phyloP scores from a whole-genome alignment of 2,888 invertebrate genomes.

The Xylocampa areola region DNA sequence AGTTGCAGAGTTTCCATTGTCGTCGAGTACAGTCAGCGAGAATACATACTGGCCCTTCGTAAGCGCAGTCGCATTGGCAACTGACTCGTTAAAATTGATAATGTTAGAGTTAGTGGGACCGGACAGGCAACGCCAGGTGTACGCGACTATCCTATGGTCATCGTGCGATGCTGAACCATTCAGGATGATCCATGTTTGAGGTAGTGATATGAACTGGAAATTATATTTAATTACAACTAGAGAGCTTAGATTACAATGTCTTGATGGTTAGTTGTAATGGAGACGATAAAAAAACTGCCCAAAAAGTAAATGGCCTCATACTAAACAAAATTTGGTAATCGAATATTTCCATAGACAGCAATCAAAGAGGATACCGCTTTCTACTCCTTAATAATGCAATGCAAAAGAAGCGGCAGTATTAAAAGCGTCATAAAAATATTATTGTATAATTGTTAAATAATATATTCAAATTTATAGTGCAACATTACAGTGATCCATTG shows the following conservation, averaged over 20 bases:
- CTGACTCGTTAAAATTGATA: slow-evolving; percentile 89
- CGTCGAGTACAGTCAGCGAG: slow-evolving; percentile 95
- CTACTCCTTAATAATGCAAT: too few species aligned
- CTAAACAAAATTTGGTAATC: too few species aligned
- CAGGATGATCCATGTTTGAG: slow-evolving; percentile 94
- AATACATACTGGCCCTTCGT: slow-evolving; percentile 96
- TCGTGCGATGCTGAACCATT: slow-evolving; percentile 95
- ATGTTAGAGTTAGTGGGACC: slow-evolving; percentile 91
- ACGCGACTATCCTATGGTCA: slow-evolving; percentile 95
- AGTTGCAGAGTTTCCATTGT: slow-evolving; percentile 94
- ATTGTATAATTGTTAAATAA: too few species aligned
- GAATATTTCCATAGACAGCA: too few species aligned
- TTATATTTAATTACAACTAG: slow-evolving; percentile 47
- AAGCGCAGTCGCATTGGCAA: slow-evolving; percentile 94
- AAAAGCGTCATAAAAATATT: too few species aligned
- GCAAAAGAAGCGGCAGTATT: too few species aligned
- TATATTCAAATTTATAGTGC: slow-evolving; percentile 7
- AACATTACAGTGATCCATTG: slow-evolving; percentile 20
- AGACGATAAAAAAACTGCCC: not conserved
- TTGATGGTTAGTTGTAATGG: slow-evolving; percentile 15
- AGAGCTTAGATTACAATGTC: not conserved
- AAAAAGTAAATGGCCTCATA: not conserved
- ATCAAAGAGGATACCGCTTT: too few species aligned
- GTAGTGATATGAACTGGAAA: slow-evolving; percentile 94
- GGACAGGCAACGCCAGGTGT: slow-evolving; percentile 95